Percentiles rank a stretch among this genome's conserved stretches.
Conservation (phyloP, 2,113 vertebrate genomes). For the Tachysurus vachellii region DNA sequence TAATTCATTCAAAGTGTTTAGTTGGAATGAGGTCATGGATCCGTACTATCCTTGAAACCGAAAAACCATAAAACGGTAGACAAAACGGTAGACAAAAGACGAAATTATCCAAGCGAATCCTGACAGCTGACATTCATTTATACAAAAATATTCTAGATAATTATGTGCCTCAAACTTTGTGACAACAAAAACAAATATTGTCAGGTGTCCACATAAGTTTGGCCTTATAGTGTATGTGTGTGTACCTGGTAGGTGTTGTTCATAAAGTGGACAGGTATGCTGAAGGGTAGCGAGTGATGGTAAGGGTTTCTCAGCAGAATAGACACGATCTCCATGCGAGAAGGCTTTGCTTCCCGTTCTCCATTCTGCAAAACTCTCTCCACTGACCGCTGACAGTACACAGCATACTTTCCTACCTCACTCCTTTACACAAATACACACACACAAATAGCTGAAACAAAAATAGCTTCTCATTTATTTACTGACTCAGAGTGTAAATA, state of each 20-base stretch:
- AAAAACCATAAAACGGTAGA: too few species aligned
- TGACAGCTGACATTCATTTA: too few species aligned
- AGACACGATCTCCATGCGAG: constrained; percentile 88
- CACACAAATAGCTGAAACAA: neutral
- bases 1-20: neutral
- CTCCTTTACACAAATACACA: constrained; percentile 66
- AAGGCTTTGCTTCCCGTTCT: constrained; percentile 85
- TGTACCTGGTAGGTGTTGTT: constrained; percentile 86
- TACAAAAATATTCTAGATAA: neutral
- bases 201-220: neutral
- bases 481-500: neutral
- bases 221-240: neutral
- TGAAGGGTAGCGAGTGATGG: constrained; percentile 88
- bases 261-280: constrained; percentile 90
- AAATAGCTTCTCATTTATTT: neutral
- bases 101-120: too few species aligned
- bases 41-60: neutral
- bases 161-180: neutral
- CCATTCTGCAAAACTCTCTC: constrained; percentile 80
- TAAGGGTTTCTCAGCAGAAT: constrained; percentile 89
- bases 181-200: neutral
- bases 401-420: constrained; percentile 86
- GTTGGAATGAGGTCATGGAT: neutral
- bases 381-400: constrained; percentile 86
- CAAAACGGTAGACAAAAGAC: too few species aligned